phyloP scores from a whole-genome alignment of 1,140 invertebrate species.

The Drosophila chauvacae region DNA sequence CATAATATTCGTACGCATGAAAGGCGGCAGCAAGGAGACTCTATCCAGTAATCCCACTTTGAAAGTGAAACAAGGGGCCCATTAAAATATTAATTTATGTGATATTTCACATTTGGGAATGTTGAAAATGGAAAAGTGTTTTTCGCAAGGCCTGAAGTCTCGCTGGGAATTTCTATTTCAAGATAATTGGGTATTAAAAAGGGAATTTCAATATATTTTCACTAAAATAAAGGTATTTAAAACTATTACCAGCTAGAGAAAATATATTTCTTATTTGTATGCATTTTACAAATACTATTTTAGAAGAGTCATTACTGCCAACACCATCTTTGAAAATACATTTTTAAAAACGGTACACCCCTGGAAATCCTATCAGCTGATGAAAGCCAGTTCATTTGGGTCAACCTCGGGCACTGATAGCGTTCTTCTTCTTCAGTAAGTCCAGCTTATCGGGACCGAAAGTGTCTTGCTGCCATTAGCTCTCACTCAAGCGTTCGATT shows the following conservation, averaged over 20 bases:
- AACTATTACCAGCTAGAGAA: neutral
- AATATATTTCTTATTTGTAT: neutral
- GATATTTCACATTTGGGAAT: slow-evolving; percentile 18
- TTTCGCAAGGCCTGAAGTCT: neutral
- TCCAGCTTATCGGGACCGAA: slow-evolving; percentile 5
- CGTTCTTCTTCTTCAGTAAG: slow-evolving; percentile 10
- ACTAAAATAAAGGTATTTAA: neutral
- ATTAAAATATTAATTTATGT: slow-evolving; percentile 36
- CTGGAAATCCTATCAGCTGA: slow-evolving; percentile 4
- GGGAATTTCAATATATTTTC: neutral
- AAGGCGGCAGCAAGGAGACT: slow-evolving; percentile 33
- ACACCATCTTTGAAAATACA: neutral
- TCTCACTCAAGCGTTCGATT: neutral
- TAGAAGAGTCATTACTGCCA: neutral
- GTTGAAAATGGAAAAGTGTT: neutral
- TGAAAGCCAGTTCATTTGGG: slow-evolving; percentile 25
- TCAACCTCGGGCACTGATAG: slow-evolving; percentile 8
- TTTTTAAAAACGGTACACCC: neutral
- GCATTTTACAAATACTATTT: neutral
- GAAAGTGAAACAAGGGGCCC: slow-evolving; percentile 29
- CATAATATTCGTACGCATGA: slow-evolving; percentile 32
- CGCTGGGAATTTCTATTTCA: neutral
- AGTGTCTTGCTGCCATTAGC: slow-evolving; percentile 18
- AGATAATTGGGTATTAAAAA: neutral
- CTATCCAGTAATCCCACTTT: slow-evolving; percentile 20